Conservation (phyloP, 2,113 vertebrate species). For the Acrocephalus arundinaceus region DNA sequence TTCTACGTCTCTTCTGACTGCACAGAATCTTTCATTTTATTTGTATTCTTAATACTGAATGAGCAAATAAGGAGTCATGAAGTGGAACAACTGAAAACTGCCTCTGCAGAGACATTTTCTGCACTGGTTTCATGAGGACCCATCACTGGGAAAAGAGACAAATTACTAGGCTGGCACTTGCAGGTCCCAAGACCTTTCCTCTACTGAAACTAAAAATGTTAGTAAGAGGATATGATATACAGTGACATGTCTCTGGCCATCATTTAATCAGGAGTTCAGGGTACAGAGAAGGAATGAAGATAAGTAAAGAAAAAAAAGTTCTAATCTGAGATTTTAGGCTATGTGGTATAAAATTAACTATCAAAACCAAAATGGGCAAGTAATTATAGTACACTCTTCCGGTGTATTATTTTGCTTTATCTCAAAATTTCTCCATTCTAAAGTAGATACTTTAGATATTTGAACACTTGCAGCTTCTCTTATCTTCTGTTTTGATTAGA, state of each 20-base stretch:
- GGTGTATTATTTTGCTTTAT: background rate
- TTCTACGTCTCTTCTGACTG: background rate
- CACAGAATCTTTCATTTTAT: background rate
- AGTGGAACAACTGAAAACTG: background rate
- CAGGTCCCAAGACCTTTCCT: background rate
- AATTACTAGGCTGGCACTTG: background rate
- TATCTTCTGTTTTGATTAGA: slow-evolving; percentile 22
- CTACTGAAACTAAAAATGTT: background rate
- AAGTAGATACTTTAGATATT: background rate
- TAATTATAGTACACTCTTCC: background rate
- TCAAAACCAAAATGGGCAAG: background rate
- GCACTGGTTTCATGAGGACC: background rate
- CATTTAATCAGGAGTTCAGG: background rate
- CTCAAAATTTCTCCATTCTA: background rate
- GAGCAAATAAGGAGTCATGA: background rate
- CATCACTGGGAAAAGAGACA: background rate
- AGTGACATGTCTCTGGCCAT: background rate
- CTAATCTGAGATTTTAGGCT: background rate
- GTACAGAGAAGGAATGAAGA: background rate
- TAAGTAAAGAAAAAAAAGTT: background rate
- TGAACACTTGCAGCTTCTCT: background rate
- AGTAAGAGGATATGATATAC: background rate
- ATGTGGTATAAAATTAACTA: background rate
- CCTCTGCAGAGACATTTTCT: background rate
- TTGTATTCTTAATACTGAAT: background rate